phyloP scores from a whole-genome alignment of 1,140 invertebrate genomes.

The Papilio polytes region DNA sequence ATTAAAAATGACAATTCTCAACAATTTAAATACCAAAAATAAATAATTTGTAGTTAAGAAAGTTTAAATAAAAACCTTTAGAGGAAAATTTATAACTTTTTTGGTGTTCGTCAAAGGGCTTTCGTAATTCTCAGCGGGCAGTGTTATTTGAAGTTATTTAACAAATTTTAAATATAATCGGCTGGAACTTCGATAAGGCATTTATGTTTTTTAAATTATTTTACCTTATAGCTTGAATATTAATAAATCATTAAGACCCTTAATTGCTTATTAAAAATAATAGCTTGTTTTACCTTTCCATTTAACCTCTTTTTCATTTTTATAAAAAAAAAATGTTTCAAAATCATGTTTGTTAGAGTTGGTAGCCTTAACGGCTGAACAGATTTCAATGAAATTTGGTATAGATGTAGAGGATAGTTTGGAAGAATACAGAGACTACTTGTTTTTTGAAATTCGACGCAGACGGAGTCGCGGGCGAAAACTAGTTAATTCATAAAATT shows the following conservation, averaged over 20 bases:
- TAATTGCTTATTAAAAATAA: conserved; percentile 8
- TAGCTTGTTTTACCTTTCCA: neutral
- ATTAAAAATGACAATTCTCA: neutral
- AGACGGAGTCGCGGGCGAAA: too few species aligned
- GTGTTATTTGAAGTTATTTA: neutral
- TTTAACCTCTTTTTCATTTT: too few species aligned
- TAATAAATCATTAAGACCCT: neutral
- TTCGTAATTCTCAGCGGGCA: conserved; percentile 15
- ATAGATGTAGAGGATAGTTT: too few species aligned
- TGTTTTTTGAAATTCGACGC: too few species aligned
- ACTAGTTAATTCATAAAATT: too few species aligned
- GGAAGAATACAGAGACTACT: too few species aligned
- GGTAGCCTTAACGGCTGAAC: too few species aligned
- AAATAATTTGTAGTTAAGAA: conserved; percentile 3
- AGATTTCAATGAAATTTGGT: too few species aligned
- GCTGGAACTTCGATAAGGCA: conserved; percentile 17
- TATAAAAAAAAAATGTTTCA: too few species aligned
- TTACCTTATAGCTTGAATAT: conserved; percentile 29
- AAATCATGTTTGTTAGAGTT: too few species aligned
- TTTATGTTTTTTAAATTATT: conserved; percentile 30
- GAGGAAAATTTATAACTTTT: conserved; percentile 23
- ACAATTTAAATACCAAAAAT: neutral
- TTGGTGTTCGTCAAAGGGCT: conserved; percentile 19
- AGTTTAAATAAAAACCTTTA: conserved; percentile 6
- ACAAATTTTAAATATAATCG: conserved; percentile 33